phyloP scores from a whole-genome alignment of 2,113 vertebrate species.

The Poeciliopsis prolifica region DNA sequence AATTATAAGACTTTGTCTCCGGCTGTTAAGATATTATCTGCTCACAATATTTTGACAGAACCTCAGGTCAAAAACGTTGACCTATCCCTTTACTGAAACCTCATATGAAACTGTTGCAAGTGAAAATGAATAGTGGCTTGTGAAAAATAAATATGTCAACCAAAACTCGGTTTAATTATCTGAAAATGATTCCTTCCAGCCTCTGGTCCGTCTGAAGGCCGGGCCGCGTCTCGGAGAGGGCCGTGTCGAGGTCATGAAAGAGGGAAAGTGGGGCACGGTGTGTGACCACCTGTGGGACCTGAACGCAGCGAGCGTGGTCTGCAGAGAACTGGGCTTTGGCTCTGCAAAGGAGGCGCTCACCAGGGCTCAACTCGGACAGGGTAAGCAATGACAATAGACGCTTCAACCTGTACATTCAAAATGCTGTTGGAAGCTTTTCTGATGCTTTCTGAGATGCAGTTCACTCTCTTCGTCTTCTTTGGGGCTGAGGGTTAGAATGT shows the following conservation, averaged over 20 bases:
- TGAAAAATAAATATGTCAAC: not conserved
- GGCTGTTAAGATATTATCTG: too few relatives aligned
- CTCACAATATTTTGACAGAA: too few relatives aligned
- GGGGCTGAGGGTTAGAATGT: too few relatives aligned
- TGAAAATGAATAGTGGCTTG: not conserved
- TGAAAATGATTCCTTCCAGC: constrained; percentile 25
- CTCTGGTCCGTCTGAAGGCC: constrained; percentile 86
- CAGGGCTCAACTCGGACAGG: constrained; percentile 92
- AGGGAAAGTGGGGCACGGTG: constrained; percentile 92
- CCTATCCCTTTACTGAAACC: too few relatives aligned
- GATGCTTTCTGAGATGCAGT: not conserved
- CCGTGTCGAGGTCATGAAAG: constrained; percentile 90
- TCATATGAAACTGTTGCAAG: not conserved
- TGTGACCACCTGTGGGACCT: constrained; percentile 94
- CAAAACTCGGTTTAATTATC: not conserved
- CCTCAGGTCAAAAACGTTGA: too few relatives aligned
- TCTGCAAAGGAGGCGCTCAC: constrained; percentile 87
- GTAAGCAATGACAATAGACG: constrained; percentile 72
- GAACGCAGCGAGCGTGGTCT: constrained; percentile 88
- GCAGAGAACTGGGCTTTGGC: constrained; percentile 93
- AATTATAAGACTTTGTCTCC: too few relatives aligned
- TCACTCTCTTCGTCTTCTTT: not conserved
- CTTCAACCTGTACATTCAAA: not conserved
- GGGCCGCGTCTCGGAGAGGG: constrained; percentile 90
- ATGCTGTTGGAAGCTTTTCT: constrained; percentile 22